Evolutionary conservation across 1,140 invertebrate genomes (phyloP).

Genomic region (Dendrolimus punctatus): DNA sequence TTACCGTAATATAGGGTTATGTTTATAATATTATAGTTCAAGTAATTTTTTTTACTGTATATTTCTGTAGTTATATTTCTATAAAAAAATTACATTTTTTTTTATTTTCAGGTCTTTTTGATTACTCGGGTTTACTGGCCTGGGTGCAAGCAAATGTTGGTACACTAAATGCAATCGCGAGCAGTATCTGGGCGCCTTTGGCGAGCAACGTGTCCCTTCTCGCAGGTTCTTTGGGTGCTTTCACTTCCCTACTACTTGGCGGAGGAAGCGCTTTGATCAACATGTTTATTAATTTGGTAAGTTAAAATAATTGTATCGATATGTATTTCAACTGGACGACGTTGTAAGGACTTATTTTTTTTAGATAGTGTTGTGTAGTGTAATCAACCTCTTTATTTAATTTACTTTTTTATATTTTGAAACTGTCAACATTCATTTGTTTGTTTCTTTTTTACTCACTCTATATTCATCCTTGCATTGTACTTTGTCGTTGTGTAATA

Average conservation of each 20-base stretch:
- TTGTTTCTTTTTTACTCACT: too few species aligned
- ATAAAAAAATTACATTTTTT: neutral
- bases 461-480: too few species aligned
- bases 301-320: constrained; percentile 11
- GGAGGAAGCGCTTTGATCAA: constrained; percentile 95
- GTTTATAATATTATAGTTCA: too few species aligned
- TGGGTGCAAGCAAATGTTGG: constrained; percentile 95
- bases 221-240: constrained; percentile 87
- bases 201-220: constrained; percentile 95
- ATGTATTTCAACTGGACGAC: neutral
- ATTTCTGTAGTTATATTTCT: too few species aligned
- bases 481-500: too few species aligned
- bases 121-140: constrained; percentile 81
- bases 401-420: too few species aligned
- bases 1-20: too few species aligned
- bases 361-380: constrained; percentile 7
- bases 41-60: too few species aligned
- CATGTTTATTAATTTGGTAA: constrained; percentile 92
- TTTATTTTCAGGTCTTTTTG: constrained; percentile 76
- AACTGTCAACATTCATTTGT: too few species aligned
- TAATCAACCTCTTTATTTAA: too few species aligned
- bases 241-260: constrained; percentile 90
- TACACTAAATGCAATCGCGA: constrained; percentile 89
- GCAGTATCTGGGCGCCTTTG: constrained; percentile 94
- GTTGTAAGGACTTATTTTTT: constrained; percentile 3